Base-by-base conservation (phyloP, 2,113 vertebrate species). In the Gopherus flavomarginatus region DNA sequence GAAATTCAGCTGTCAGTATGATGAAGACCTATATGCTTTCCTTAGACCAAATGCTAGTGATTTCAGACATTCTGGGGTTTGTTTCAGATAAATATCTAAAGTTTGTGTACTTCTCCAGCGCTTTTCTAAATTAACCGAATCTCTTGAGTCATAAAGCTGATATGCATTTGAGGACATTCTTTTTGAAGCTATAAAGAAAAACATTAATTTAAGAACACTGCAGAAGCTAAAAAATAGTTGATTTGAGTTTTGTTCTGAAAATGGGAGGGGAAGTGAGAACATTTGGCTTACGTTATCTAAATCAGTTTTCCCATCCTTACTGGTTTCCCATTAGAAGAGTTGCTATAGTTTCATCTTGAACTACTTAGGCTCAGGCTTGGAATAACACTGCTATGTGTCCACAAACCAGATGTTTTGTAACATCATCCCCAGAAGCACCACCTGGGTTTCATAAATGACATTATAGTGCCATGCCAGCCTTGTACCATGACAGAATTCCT, bases 341-440 rank as follows among this genome's bases (percentile, higher is more conserved):
- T 2, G 0, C 21, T 38, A 8, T 1, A 35, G 3, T 56, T 83
- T 86, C 14, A 88, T 95, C 90, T 90, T 75, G 42, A 92, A 92
- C 26, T 47, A 77, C 27, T 92, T 90, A 62, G 5, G 4, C 81
- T 78, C 54, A 89, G 87, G 7, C 52, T 81, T 94, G 38, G 49
- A 81, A 84, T 52, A 91, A 9, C 72, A 88, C 75, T 86, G 92
- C 35, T 69, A 5, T 56, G 6, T 47, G 78, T 90, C 89, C 90
- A 81, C n/a, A 87, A 91, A 87, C 4, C 21, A 95, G 56, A n/a
- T 89, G 16, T 83, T 90, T 9, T 86, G 7, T 56, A 81, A 16
- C 17, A 81, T 7, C 17, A 83, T 47, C 62, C 52, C 27, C 24
- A 85, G 31, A 35, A 89, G 49, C 54, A 92, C 19, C n/a, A 91